These are phyloP conservation scores for Steinernema scapterisci DNA, from an alignment of 2,888 invertebrate species.

Conservation along the genomic window DNA sequence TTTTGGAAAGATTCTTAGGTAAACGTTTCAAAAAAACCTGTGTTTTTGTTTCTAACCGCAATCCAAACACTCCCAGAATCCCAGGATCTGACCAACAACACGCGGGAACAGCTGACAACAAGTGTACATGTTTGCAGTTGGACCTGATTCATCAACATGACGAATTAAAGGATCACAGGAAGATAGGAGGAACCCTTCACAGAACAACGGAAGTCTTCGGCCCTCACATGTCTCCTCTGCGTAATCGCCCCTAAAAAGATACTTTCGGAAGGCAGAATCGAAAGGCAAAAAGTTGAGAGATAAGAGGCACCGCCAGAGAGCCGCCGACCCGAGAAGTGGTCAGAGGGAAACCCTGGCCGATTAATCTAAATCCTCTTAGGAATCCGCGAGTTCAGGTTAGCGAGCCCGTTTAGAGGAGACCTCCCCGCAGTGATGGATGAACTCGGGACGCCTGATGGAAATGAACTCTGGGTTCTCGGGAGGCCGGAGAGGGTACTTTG, in stretches of 20 bases:
- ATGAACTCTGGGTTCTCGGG: neutral
- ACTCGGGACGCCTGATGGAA: neutral
- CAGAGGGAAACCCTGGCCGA: neutral
- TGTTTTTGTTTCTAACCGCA: no score
- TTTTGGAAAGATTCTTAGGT: no score
- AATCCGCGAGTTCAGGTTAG: neutral
- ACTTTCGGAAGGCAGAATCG: neutral
- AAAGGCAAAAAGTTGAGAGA: neutral
- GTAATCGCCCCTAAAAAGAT: neutral
- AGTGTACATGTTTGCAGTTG: constrained; percentile 6
- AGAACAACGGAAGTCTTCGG: neutral
- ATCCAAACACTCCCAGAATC: no score
- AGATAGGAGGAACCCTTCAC: neutral
- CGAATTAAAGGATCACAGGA: neutral
- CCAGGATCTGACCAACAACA: neutral
- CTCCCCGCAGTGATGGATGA: neutral
- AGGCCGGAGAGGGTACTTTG: neutral
- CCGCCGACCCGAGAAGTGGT: neutral
- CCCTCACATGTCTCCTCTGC: no score
- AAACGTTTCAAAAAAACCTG: no score
- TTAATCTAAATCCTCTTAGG: neutral
- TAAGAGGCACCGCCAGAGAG: neutral
- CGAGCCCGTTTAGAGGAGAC: no score
- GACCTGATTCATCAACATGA: constrained; percentile 16
- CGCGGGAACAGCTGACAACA: constrained; percentile 23